Evolutionary conservation across 2,888 invertebrate species (phyloP).

Genomic region (Trimorus sp.): DNA sequence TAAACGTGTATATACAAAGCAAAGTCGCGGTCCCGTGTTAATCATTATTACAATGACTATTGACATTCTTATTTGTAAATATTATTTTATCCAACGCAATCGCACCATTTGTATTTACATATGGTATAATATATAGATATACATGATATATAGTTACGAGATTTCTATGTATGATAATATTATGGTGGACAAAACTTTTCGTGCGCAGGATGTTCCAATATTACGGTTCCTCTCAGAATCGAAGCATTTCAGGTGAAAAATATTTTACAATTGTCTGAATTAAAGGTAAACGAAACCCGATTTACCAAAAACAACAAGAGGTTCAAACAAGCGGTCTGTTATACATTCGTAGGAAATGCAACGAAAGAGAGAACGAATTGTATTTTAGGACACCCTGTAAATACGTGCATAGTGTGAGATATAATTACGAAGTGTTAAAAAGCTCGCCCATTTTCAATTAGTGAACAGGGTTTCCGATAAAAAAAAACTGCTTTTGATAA

Average conservation of each 20-base stretch:
- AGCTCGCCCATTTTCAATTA: no score
- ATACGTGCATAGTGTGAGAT: no score
- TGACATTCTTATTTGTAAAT: neutral
- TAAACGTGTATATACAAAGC: conserved; percentile 51
- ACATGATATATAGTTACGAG: conserved; percentile 17
- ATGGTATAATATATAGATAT: no score
- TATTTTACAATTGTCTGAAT: conserved; percentile 5
- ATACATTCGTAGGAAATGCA: no score
- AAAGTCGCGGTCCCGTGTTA: conserved; percentile 25
- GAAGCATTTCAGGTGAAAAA: neutral
- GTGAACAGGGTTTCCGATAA: no score
- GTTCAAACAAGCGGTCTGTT: no score
- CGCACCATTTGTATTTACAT: conserved; percentile 51
- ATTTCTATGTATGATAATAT: conserved; percentile 55
- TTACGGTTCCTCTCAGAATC: conserved; percentile 21
- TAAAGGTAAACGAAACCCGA: neutral
- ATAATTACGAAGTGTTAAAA: no score
- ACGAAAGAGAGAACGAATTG: no score
- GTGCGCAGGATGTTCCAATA: conserved; percentile 25
- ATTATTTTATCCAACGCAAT: conserved; percentile 27
- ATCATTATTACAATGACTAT: neutral
- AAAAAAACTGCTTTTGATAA: no score
- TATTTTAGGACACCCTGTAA: no score
- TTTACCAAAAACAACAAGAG: no score
- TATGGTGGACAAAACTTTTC: conserved; percentile 19